Conservation (phyloP, 37 sponge, comb jelly and placozoan genomes). For the Aphrocallistes beatrix region DNA sequence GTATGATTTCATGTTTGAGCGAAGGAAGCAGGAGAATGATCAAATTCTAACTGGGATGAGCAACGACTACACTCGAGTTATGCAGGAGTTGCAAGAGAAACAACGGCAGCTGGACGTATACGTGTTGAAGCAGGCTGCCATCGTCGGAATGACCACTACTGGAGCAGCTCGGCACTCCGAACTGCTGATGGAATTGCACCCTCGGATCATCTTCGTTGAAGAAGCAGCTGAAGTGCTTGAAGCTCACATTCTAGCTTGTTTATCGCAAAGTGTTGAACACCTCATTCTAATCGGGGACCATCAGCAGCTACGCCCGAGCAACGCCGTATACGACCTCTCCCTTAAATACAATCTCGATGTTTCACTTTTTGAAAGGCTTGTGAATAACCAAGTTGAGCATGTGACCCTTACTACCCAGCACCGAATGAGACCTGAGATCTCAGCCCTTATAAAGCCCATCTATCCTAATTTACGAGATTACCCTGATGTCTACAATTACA, state of each 20-base stretch:
- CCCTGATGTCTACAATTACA: conserved; percentile 28
- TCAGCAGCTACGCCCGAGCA: conserved; percentile 76
- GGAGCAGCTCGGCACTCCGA: conserved; percentile 74
- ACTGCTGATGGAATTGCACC: conserved; percentile 37
- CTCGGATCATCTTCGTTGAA: conserved; percentile 87
- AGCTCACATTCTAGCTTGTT: conserved; percentile 65
- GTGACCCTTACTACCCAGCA: conserved; percentile 56
- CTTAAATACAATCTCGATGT: conserved; percentile 49
- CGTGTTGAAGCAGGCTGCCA: conserved; percentile 37
- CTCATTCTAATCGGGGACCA: conserved; percentile 92
- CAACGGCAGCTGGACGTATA: conserved; percentile 30
- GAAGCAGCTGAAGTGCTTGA: conserved; percentile 96
- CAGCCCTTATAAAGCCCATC: conserved; percentile 52
- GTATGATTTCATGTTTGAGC: conserved; percentile 46
- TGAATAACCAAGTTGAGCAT: conserved; percentile 22
- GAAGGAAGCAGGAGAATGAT: conserved; percentile 16
- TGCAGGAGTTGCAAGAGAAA: conserved; percentile 17
- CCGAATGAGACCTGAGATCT: conserved; percentile 84
- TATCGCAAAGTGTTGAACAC: conserved; percentile 70
- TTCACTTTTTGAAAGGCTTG: conserved; percentile 88
- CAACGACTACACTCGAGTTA: conserved; percentile 19
- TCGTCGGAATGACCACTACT: conserved; percentile 89
- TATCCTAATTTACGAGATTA: conserved; percentile 37
- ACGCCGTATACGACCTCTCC: conserved; percentile 48
- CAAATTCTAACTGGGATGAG: neutral